Conservation (phyloP, 1,140 invertebrate genomes). For the Orussus abietinus region DNA sequence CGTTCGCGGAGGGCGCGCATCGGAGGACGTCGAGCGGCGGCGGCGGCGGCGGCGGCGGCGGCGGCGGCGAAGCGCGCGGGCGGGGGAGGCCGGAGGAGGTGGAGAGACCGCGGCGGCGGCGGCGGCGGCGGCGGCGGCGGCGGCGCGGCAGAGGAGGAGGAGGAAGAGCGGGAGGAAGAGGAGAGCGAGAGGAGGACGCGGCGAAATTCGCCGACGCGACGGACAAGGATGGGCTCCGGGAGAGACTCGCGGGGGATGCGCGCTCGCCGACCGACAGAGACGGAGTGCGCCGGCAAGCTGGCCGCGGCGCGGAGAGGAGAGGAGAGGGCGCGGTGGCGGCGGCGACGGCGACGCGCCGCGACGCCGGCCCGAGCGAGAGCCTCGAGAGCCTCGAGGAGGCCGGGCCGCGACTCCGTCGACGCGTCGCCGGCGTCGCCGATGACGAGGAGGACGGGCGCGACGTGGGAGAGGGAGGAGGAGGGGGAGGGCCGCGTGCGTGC, state of each 20-base stretch:
- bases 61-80: slow-evolving; percentile 6
- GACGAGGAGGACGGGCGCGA: slow-evolving; percentile 6
- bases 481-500: slow-evolving; percentile 3
- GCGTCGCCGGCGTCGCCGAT: background rate
- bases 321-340: slow-evolving; percentile 2
- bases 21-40: slow-evolving; percentile 36
- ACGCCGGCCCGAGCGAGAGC: no score
- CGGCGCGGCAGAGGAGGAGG: background rate
- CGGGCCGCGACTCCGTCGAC: background rate
- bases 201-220: slow-evolving; percentile 44
- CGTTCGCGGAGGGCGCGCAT: slow-evolving; percentile 43
- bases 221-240: slow-evolving; percentile 31
- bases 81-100: slow-evolving; percentile 1
- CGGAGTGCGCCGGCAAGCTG: background rate
- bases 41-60: slow-evolving; percentile 1
- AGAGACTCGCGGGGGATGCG: slow-evolving; percentile 21
- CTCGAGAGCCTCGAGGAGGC: no score
- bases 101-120: background rate
- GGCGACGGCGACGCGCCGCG: no score
- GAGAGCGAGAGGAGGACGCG: slow-evolving; percentile 16
- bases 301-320: slow-evolving; percentile 10
- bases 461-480: slow-evolving; percentile 9
- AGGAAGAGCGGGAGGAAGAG: slow-evolving; percentile 5
- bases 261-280: slow-evolving; percentile 28
- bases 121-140: background rate